A percentile compares a stretch with the other conserved stretches of the same genome.
Evolutionary conservation across 2,888 invertebrate genomes (phyloP).

Genomic region (Teleiodes luculella): DNA sequence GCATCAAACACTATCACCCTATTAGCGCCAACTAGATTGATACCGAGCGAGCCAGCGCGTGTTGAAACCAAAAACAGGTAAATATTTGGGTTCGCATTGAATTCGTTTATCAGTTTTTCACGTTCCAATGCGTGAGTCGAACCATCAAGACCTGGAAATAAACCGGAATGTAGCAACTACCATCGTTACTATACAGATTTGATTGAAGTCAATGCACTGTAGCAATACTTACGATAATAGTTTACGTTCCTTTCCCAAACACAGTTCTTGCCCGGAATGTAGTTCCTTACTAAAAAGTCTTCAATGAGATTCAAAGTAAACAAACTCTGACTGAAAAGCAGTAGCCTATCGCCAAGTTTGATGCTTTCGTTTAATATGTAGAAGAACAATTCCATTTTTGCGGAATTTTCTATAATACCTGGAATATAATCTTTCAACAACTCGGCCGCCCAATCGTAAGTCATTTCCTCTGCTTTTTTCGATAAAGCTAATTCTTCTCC

Average conservation of each 20-base stretch:
- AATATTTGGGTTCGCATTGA: slow-evolving; percentile 92
- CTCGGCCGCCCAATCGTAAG: slow-evolving; percentile 93
- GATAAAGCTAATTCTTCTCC: slow-evolving; percentile 76
- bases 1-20: slow-evolving; percentile 98
- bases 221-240: slow-evolving; percentile 89
- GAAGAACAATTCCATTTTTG: slow-evolving; percentile 96
- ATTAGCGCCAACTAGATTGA: slow-evolving; percentile 98
- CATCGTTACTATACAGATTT: neutral
- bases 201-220: slow-evolving; percentile 4
- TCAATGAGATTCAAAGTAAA: slow-evolving; percentile 97
- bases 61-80: slow-evolving; percentile 97
- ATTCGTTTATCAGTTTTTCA: slow-evolving; percentile 97
- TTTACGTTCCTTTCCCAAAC: slow-evolving; percentile 92
- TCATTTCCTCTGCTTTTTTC: slow-evolving; percentile 89
- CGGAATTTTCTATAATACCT: slow-evolving; percentile 94
- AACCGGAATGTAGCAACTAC: slow-evolving; percentile 25
- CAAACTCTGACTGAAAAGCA: slow-evolving; percentile 97
- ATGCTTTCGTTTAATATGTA: slow-evolving; percentile 94
- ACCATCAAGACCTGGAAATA: slow-evolving; percentile 89
- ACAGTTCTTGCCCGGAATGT: slow-evolving; percentile 82
- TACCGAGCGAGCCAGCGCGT: slow-evolving; percentile 96
- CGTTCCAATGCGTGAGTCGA: slow-evolving; percentile 96
- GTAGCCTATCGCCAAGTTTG: slow-evolving; percentile 90
- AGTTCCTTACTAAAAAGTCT: slow-evolving; percentile 89
- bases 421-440: slow-evolving; percentile 91